phyloP scores from a whole-genome alignment of 2,113 vertebrate species.

The Aptenodytes forsteri region DNA sequence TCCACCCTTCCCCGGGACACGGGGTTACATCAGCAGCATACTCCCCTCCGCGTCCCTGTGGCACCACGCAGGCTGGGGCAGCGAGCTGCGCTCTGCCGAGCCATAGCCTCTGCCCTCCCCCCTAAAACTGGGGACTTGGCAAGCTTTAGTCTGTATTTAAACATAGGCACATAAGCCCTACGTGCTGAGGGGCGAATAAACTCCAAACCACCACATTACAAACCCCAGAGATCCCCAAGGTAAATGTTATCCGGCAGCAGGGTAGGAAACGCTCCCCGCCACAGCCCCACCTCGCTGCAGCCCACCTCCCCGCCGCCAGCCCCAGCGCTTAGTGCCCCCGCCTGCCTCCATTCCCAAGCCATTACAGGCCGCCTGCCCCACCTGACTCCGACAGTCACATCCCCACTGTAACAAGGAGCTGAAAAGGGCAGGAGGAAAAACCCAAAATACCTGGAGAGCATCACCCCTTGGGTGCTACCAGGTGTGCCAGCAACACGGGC shows the following conservation, averaged over 20 bases:
- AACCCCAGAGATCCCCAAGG: neutral
- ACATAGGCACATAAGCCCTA: neutral
- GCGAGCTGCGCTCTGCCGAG: neutral
- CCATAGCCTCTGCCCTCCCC: neutral
- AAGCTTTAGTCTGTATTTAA: neutral
- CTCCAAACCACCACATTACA: neutral
- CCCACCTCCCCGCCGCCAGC: accelerated
- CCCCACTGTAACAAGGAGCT: neutral
- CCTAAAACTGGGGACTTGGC: neutral
- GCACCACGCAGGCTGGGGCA: neutral
- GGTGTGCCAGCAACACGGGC: neutral
- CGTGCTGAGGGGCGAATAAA: neutral
- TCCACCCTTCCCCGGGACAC: neutral
- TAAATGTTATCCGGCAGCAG: neutral
- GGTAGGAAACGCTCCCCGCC: accelerated
- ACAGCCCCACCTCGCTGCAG: neutral
- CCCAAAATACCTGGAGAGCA: neutral
- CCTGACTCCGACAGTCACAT: neutral
- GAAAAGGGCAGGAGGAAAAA: neutral
- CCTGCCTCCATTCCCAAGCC: neutral
- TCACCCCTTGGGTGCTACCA: neutral
- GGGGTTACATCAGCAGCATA: neutral
- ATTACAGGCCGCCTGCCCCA: neutral
- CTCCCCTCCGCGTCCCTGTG: neutral
- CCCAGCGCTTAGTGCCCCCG: neutral